Evolutionary conservation across 2,888 invertebrate genomes (phyloP).

Genomic region (Pediacus dermestoides): DNA sequence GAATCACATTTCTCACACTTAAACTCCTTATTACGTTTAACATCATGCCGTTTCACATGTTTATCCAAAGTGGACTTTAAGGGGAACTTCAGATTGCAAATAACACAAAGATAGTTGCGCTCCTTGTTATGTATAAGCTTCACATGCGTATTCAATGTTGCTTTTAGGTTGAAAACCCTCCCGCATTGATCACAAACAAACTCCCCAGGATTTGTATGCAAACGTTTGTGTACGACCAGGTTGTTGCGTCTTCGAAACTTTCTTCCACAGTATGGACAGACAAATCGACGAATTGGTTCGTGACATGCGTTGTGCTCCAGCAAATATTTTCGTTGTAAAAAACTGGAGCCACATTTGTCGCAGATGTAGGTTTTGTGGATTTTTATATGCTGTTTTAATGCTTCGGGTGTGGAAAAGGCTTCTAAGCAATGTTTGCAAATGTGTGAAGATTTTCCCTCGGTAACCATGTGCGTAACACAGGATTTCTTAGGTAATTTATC

Average conservation of each 20-base stretch:
- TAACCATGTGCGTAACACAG: too few relatives aligned
- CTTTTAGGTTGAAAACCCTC: slow-evolving; percentile 34
- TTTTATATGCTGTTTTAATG: slow-evolving; percentile 20
- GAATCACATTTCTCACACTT: slow-evolving; percentile 19
- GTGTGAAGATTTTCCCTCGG: too few relatives aligned
- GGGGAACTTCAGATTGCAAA: slow-evolving; percentile 35
- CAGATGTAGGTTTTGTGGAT: slow-evolving; percentile 27
- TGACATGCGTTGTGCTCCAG: slow-evolving; percentile 30
- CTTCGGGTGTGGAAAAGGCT: slow-evolving; percentile 14
- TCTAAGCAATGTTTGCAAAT: too few relatives aligned
- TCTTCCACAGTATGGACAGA: slow-evolving; percentile 35
- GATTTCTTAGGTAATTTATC: too few relatives aligned
- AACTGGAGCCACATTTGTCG: slow-evolving; percentile 28
- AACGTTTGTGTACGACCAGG: slow-evolving; percentile 32
- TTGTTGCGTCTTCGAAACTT: slow-evolving; percentile 35
- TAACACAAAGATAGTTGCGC: slow-evolving; percentile 33
- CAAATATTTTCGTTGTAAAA: slow-evolving; percentile 26
- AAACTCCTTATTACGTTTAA: slow-evolving; percentile 18
- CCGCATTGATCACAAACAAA: slow-evolving; percentile 38
- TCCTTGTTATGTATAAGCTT: slow-evolving; percentile 33
- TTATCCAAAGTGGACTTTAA: slow-evolving; percentile 37
- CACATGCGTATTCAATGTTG: slow-evolving; percentile 36
- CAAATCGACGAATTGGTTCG: slow-evolving; percentile 27
- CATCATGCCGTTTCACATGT: slow-evolving; percentile 29
- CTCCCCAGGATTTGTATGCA: slow-evolving; percentile 34